A percentile compares a stretch with the other conserved stretches of the same genome.
phyloP scores from a whole-genome alignment of 2,113 vertebrate species.

The Ptyas mucosa region DNA sequence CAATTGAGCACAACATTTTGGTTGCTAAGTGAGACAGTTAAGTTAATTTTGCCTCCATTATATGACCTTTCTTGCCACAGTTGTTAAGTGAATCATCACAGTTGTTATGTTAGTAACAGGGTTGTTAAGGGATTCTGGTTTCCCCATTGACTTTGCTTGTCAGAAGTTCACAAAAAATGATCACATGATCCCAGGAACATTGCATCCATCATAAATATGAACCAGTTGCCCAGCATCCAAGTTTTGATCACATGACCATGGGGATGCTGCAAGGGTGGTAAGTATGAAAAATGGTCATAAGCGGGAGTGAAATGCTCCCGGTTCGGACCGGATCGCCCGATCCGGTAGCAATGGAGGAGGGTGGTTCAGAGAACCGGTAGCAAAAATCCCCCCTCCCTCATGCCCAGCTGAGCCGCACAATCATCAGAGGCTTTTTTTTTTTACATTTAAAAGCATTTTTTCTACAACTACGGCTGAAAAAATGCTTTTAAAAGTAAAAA shows the following conservation, averaged over 20 bases:
- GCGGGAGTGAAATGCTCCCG: too few relatives aligned
- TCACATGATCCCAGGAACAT: background rate
- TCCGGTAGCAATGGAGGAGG: too few relatives aligned
- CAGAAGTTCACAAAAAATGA: background rate
- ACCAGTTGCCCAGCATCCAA: background rate
- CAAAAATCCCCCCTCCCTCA: too few relatives aligned
- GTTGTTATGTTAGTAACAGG: background rate
- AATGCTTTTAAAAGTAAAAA: too few relatives aligned
- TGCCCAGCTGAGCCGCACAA: too few relatives aligned
- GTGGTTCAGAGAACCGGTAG: too few relatives aligned
- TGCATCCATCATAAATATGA: background rate
- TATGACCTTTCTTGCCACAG: background rate
- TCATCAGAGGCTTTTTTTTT: too few relatives aligned
- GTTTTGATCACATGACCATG: background rate
- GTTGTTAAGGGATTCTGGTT: too few relatives aligned
- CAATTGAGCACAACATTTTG: background rate
- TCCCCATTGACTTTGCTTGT: background rate
- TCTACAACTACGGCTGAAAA: too few relatives aligned
- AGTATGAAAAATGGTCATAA: background rate
- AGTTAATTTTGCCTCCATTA: background rate
- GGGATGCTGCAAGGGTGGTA: background rate
- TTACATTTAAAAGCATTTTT: too few relatives aligned
- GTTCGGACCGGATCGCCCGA: too few relatives aligned
- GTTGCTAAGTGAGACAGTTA: background rate
- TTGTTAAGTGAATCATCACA: background rate